Conservation (phyloP, 2,113 vertebrate genomes). For the Mesoclemmys tuberculata region DNA sequence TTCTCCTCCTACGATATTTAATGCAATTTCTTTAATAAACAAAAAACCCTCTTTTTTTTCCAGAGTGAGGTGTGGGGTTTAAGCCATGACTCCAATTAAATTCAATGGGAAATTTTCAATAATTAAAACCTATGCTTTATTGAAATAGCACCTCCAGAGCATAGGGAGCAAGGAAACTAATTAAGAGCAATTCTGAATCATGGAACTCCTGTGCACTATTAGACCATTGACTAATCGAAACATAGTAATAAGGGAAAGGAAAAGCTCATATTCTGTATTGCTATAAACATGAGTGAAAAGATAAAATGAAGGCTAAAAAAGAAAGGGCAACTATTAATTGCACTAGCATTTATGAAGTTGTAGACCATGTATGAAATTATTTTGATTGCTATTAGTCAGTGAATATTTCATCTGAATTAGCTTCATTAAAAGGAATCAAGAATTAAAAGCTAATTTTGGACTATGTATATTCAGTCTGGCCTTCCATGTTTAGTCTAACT, state of each 20-base stretch:
- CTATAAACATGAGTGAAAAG: background rate
- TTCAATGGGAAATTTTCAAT: background rate
- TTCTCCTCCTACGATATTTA: background rate
- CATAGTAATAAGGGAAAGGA: background rate
- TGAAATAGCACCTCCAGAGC: background rate
- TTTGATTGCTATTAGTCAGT: background rate
- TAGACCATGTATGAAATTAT: background rate
- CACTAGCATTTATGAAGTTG: background rate
- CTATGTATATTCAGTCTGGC: background rate
- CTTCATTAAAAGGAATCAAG: background rate
- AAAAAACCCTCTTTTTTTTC: background rate
- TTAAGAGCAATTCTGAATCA: conserved; percentile 17
- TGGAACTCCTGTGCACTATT: background rate
- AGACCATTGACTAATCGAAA: too few species aligned
- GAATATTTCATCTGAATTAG: background rate
- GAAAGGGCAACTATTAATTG: background rate
- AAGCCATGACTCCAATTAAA: conserved; percentile 17
- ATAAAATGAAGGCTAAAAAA: background rate
- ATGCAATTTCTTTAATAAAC: conserved; percentile 25
- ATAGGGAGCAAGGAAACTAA: background rate
- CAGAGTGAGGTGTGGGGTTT: background rate
- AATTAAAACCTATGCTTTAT: conserved; percentile 33
- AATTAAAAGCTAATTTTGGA: background rate
- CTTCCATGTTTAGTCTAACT: background rate
- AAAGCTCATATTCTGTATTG: background rate